phyloP scores from a whole-genome alignment of 2,113 vertebrate species.

The Pachycephala philippinensis region DNA sequence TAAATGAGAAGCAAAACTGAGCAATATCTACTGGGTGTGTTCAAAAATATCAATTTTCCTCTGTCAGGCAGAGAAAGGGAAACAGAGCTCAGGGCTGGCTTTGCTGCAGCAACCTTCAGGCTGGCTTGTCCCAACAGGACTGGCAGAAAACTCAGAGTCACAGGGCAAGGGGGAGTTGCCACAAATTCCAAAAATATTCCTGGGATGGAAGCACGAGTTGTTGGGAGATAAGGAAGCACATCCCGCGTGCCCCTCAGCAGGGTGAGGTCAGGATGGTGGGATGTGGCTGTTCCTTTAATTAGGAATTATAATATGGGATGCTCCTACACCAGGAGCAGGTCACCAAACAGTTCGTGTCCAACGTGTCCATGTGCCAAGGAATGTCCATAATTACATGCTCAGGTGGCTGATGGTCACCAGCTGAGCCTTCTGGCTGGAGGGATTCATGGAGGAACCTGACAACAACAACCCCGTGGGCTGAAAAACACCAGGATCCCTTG shows the following conservation, averaged over 20 bases:
- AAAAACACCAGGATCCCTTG: neutral
- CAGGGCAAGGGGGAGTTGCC: neutral
- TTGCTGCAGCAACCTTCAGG: neutral
- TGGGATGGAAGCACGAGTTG: neutral
- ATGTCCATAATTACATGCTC: neutral
- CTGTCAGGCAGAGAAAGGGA: neutral
- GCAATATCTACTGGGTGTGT: neutral
- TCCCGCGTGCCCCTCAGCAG: fast-evolving
- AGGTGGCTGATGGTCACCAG: neutral
- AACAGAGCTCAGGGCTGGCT: neutral
- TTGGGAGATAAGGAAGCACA: neutral
- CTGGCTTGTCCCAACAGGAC: neutral
- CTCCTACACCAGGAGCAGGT: neutral
- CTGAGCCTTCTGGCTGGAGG: neutral
- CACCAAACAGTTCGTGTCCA: neutral
- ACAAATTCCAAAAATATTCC: neutral
- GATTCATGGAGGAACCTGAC: neutral
- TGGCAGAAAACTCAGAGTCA: too few species aligned
- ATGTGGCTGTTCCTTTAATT: neutral
- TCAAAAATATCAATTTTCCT: neutral
- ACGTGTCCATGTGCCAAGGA: neutral
- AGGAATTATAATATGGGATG: fast-evolving
- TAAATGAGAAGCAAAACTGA: neutral
- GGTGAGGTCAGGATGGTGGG: neutral
- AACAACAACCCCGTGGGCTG: neutral